Base-by-base conservation (phyloP, 2,113 vertebrate species). In the Oceanodroma tethys region DNA sequence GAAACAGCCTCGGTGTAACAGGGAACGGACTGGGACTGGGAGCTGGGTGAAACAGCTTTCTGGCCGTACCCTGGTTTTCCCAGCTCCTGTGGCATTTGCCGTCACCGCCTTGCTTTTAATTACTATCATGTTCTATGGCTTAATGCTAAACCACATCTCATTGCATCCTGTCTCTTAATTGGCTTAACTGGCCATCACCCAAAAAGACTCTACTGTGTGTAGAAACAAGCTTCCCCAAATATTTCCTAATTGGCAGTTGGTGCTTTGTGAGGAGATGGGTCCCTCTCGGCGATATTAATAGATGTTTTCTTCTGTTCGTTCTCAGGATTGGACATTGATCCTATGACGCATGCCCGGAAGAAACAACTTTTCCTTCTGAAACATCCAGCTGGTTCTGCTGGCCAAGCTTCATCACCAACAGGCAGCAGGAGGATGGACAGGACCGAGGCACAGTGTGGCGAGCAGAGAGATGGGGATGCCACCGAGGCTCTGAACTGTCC, bases 281-380 rank as follows among this genome's bases (percentile, higher is more conserved):
- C 88, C 76, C 73, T 95, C 86, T 75, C 40, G 1, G 62, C 3
- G 4, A 60, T 92, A 88, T 93, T 98, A 94, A 98, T 50, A 47
- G 83, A 12, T 86, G 43, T 76, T 96, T 97, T 94, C 74, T 95
- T 78, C 88, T 96, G 17, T 97, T 93, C 75, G 0, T 96, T 93
- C 95, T 25, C 96, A 98, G 98, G 95, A 96, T 70, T 96, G 93
- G 97, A 93, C 96, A 82, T 55, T 97, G 96, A 96, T 97, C 95
- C 97, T 98, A 98, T 98, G 98, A 98, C 98, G 97, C 98, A 98
- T 96, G 98, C 97, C 94, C 97, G 98, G 96, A 98, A 98, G 97
- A 98, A 98, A 95, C 98, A 97, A 43, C 97, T 98, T 97, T 96
- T 98, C 93, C 97, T 98, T 96, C 95, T 98, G 95, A 97, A 97